These are phyloP conservation scores for Lutraria lutraria DNA, from an alignment of 2,888 invertebrate species.

Conservation along the genomic window DNA sequence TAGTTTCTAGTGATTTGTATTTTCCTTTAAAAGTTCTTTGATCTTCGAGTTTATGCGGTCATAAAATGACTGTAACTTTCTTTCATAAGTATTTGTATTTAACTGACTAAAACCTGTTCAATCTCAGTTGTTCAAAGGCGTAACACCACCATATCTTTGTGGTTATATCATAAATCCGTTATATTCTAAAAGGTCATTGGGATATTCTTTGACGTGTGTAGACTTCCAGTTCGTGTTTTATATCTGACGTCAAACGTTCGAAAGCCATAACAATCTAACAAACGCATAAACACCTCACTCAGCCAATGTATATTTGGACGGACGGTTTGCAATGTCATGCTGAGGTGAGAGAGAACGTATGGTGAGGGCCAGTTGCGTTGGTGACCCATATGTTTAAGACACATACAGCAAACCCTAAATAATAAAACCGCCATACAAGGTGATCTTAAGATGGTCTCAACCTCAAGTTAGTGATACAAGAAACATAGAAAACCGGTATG, in stretches of 20 bases:
- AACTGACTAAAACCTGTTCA: not conserved
- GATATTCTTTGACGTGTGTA: not conserved
- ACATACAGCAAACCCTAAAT: too few relatives aligned
- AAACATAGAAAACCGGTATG: too few relatives aligned
- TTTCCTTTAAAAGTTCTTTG: slow-evolving; percentile 55
- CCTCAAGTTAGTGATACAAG: too few relatives aligned
- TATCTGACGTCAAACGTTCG: not conserved
- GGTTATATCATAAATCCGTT: not conserved
- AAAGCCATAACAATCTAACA: not conserved
- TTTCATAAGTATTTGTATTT: slow-evolving; percentile 56
- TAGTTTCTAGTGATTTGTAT: slow-evolving; percentile 56
- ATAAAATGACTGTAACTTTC: slow-evolving; percentile 53
- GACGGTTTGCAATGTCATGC: not conserved
- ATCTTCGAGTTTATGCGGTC: slow-evolving; percentile 53
- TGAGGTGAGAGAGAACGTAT: not conserved
- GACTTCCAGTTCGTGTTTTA: slow-evolving; percentile 5
- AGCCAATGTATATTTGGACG: not conserved
- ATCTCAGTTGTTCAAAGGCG: not conserved
- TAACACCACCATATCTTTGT: not conserved
- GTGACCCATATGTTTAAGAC: too few relatives aligned
- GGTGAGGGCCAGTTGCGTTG: too few relatives aligned
- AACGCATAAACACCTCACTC: not conserved
- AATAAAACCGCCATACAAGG: too few relatives aligned
- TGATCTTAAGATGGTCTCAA: too few relatives aligned
- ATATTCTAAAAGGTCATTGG: not conserved